Evolutionary conservation across 1,140 invertebrate species (phyloP).

Genomic region (Tetraneura akinire): DNA sequence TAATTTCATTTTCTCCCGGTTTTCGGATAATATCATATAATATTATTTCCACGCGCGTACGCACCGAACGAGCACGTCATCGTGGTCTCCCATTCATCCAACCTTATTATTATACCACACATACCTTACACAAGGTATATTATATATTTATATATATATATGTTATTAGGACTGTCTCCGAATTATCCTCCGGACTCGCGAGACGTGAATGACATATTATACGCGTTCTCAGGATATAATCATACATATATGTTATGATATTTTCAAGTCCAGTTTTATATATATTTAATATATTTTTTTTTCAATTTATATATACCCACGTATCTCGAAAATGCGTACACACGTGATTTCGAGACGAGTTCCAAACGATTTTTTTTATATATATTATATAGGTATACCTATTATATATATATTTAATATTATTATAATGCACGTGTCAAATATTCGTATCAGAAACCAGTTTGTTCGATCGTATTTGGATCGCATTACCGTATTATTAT

Average conservation of each 20-base stretch:
- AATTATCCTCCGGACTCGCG: background rate
- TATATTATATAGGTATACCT: too few species aligned
- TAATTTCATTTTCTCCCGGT: conserved; percentile 23
- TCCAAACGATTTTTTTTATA: conserved; percentile 12
- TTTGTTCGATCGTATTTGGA: conserved; percentile 31
- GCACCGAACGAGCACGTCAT: background rate
- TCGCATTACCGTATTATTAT: background rate
- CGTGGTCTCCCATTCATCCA: conserved; percentile 11
- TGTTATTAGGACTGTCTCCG: conserved; percentile 32
- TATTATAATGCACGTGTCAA: conserved; percentile 44
- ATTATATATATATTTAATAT: too few species aligned
- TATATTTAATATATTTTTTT: conserved; percentile 13
- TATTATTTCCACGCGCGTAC: background rate
- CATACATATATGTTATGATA: background rate
- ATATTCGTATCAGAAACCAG: conserved; percentile 45
- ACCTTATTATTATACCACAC: too few species aligned
- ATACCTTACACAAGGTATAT: too few species aligned
- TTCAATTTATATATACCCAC: conserved; percentile 4
- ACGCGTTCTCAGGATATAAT: conserved; percentile 9
- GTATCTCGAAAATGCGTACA: background rate
- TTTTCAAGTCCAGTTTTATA: conserved; percentile 2
- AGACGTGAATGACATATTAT: conserved; percentile 16
- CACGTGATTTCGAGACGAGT: conserved; percentile 27
- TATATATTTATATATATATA: too few species aligned
- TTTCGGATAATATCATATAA: conserved; percentile 17